These are phyloP conservation scores for Brachypalpus laphriformis DNA, from an alignment of 2,888 invertebrate genomes.

Conservation along the genomic window DNA sequence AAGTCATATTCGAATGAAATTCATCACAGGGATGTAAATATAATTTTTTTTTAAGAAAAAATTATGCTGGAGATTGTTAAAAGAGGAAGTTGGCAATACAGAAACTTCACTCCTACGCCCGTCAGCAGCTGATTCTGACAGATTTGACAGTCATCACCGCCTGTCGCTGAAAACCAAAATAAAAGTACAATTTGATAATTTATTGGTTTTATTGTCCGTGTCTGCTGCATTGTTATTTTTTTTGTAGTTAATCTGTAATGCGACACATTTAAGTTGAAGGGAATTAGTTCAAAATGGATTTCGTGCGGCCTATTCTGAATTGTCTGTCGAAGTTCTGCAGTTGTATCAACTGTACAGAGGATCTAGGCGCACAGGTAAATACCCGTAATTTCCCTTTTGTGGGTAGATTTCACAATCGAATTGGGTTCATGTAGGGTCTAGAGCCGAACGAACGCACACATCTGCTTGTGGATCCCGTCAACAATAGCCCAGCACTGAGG, in stretches of 20 bases:
- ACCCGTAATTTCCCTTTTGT: not conserved
- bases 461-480: conserved; percentile 89
- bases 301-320: conserved; percentile 79
- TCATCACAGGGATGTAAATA: no score
- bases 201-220: conserved; percentile 61
- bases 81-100: conserved; percentile 6
- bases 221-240: conserved; percentile 49
- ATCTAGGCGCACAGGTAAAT: conserved; percentile 79
- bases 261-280: conserved; percentile 42
- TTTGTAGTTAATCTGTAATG: conserved; percentile 49
- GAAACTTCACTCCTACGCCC: not conserved
- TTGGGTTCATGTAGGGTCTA: conserved; percentile 76
- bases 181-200: conserved; percentile 61
- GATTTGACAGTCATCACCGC: conserved; percentile 17
- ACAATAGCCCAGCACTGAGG: conserved; percentile 88
- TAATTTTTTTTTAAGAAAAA: no score
- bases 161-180: conserved; percentile 63
- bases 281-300: conserved; percentile 78
- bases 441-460: conserved; percentile 90
- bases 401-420: not conserved
- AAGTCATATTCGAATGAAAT: no score
- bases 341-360: conserved; percentile 81
- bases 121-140: conserved; percentile 64
- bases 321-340: conserved; percentile 80
- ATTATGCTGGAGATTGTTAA: not conserved